Evolutionary conservation across 2,888 invertebrate genomes (phyloP).

Genomic region (Liodrosophila aerea): DNA sequence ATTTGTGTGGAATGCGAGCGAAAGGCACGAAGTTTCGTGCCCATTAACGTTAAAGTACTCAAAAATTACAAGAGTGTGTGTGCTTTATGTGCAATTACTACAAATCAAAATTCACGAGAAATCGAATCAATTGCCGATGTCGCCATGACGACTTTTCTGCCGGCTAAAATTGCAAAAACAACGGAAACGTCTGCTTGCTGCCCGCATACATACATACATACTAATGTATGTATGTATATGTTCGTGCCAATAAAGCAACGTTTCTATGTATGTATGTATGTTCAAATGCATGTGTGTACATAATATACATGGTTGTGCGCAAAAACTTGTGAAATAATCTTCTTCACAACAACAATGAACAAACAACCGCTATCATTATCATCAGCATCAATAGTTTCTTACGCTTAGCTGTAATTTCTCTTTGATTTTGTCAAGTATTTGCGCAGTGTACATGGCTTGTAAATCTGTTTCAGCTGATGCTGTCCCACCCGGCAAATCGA

Average conservation of each 20-base stretch:
- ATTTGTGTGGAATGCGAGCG: conserved; percentile 13
- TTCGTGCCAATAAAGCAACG: no score
- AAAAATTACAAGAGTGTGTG: conserved; percentile 33
- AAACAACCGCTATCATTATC: conserved; percentile 28
- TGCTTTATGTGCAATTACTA: conserved; percentile 35
- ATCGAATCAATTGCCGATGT: conserved; percentile 10
- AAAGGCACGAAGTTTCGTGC: conserved; percentile 39
- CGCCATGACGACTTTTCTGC: conserved; percentile 33
- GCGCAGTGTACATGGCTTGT: conserved; percentile 58
- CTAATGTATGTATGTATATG: conserved; percentile 6
- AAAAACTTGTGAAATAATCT: conserved; percentile 69
- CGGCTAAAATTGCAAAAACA: conserved; percentile 60
- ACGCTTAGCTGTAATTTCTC: conserved; percentile 66
- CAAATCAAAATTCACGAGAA: conserved; percentile 17
- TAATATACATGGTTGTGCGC: conserved; percentile 43
- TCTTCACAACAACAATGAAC: conserved; percentile 23
- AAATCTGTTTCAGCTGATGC: conserved; percentile 2
- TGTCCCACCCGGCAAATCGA: background rate
- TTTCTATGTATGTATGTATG: conserved; percentile 11
- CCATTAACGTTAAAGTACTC: conserved; percentile 1
- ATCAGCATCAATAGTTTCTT: conserved; percentile 41
- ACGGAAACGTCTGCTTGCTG: conserved; percentile 31
- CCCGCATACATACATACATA: conserved; percentile 1
- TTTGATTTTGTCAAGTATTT: conserved; percentile 65
- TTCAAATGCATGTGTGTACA: conserved; percentile 10